These are phyloP conservation scores for Lasioglossum marginatum DNA, from an alignment of 2,888 invertebrate species.

Conservation along the genomic window DNA sequence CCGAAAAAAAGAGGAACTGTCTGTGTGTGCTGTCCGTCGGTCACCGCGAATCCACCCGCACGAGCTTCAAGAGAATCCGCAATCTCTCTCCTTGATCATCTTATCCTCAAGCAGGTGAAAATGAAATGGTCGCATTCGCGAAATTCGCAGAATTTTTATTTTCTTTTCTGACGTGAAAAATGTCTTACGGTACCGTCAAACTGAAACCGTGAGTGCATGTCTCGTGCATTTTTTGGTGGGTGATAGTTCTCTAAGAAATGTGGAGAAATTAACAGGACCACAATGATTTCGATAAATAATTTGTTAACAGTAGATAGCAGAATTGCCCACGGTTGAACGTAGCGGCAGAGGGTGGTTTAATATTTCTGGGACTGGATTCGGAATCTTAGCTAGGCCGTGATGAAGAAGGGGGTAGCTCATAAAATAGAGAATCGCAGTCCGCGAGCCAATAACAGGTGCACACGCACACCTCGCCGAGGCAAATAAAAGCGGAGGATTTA, in stretches of 20 bases:
- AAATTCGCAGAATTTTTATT: not conserved
- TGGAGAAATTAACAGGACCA: no score
- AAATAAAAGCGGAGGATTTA: slow-evolving; percentile 44
- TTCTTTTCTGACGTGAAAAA: no score
- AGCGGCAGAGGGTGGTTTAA: not conserved
- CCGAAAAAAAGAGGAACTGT: slow-evolving; percentile 39
- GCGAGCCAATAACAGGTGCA: not conserved
- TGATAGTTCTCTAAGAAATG: no score
- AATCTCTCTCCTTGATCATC: not conserved
- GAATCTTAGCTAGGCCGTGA: not conserved
- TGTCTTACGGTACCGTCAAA: no score
- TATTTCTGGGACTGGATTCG: not conserved
- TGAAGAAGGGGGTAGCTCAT: not conserved
- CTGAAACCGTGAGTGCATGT: no score
- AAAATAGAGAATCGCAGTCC: not conserved
- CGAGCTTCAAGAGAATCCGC: not conserved
- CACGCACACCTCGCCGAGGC: slow-evolving; percentile 27
- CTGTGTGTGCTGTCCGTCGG: slow-evolving; percentile 34
- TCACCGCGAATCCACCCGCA: not conserved
- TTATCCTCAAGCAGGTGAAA: not conserved
- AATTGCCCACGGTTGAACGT: not conserved
- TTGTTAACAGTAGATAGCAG: not conserved
- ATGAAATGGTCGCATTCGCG: not conserved
- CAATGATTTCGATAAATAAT: no score
- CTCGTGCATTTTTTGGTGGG: no score